Evolutionary conservation across 1,140 invertebrate species (phyloP), one percentile per base, ranked within the genome.

Genomic region (Zaprionus tsacasi): DNA sequence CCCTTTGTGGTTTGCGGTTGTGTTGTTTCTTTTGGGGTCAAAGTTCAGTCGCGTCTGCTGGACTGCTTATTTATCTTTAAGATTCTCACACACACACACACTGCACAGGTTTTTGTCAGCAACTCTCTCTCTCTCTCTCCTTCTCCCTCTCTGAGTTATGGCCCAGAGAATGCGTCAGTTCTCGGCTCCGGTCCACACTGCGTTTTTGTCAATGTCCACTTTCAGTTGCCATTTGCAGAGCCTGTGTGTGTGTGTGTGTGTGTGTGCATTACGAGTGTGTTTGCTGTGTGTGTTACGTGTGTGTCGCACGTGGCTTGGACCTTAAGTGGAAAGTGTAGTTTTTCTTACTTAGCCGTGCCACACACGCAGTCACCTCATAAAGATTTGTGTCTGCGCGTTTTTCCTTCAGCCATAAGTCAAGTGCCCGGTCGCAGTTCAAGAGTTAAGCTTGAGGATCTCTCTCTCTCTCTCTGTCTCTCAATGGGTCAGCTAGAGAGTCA

Each of bases 41-140:
- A 88, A 89, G 85, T 83, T 88, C 85, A 76, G 78, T 50, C 74
- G 38, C 59, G 57, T 78, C 70, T 55, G 48, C 21, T 17, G n/a
- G 66, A 61, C 69, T 87, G 73, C 70, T 81, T 92, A 92, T 92
- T 92, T 92, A 91, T 92, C 91, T 92, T 92, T 92, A 92, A 92
- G 91, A 92, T 92, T 92, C 90, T 89, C 72, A 21, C 21, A 21
- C 21, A 21, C 21, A 21, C 27, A 6, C 27, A 30, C 27, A 74
- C 61, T 81, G 81, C 85, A 81, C 85, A 89, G 78, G 85, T 89
- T 88, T 78, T 72, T 71, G 48, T 50, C 54, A 56, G 25, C 63
- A 56, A 33, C 71, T 68, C 27, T 21, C 21, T 2, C 21, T 21
- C 21, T 21, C 21, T 2, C 21, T 21, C 21, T n/a, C n/a, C n/a